Base-by-base conservation (phyloP, 1,140 invertebrate genomes). In the Leptestheria dahalacensis region DNA sequence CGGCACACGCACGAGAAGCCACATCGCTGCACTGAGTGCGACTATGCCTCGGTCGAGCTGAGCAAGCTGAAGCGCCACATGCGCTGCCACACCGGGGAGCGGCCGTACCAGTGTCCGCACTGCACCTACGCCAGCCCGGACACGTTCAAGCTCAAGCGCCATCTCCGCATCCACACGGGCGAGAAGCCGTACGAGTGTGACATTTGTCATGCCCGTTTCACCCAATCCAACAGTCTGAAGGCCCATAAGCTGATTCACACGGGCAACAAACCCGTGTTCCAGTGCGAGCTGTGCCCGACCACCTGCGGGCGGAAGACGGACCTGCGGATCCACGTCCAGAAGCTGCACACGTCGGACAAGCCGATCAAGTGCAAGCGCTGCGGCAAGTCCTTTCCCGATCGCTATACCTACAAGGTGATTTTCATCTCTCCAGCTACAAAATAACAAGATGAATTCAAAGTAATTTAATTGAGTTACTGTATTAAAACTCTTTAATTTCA, bases 61-160 rank as follows among this genome's bases (percentile, higher is more conserved):
- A 92, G 88, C 50, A 96, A 96, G 76, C 70, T 96, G 28, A 89
- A 92, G 59, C 75, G 92, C 48, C 93, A 97, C 68, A 91, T 95
- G 68, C 79, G 92, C 25, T 93, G 90, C 69, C 92, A 97, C 69
- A 95, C 90, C 1, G 89, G 85, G 56, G 87, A 86, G 71, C 74
- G 84, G 52, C 84, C 85, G 10, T 88, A 87, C 72, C 84, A 84
- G 81, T 98, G 94, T 71, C 87, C 88, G 0, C 89, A 97, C 73
- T 98, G 94, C 75, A 94, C 90, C 2, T 98, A 98, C 69, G 93
- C 94, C 18, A 95, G 90, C 68, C 93, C 93, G 3, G 94, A 98
- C 72, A 96, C 93, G 12, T 97, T 97, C 71, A 97, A 97, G 74
- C 73, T 98, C 18, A 81, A 82, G 67, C 66, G 80, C 18, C 80